Evolutionary conservation across 2,113 vertebrate genomes (phyloP).

Genomic region (Poeciliopsis retropinna): DNA sequence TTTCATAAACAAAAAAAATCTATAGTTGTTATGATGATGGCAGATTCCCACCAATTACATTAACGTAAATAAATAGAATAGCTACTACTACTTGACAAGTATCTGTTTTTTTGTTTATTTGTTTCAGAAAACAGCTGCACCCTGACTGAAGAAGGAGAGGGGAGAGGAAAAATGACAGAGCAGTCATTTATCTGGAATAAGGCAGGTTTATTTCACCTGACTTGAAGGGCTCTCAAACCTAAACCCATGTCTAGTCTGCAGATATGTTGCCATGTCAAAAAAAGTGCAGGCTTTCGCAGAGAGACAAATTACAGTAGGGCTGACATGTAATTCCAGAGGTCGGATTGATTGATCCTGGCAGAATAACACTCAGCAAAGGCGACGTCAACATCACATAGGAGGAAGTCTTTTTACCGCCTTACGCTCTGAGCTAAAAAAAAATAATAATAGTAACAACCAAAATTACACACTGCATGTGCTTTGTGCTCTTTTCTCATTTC

Average conservation of each 20-base stretch:
- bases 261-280: slow-evolving; percentile 27
- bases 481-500: too few relatives aligned
- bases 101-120: not conserved
- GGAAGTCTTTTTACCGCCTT: not conserved
- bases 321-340: slow-evolving; percentile 15
- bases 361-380: slow-evolving; percentile 9
- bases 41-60: not conserved
- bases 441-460: not conserved
- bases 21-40: not conserved
- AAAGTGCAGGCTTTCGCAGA: slow-evolving; percentile 16
- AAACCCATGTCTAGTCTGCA: not conserved
- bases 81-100: not conserved
- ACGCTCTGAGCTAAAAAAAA: not conserved
- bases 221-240: slow-evolving; percentile 2
- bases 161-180: not conserved
- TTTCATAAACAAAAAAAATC: not conserved
- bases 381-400: not conserved
- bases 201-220: slow-evolving; percentile 22
- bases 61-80: too few relatives aligned
- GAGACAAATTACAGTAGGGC: slow-evolving; percentile 29
- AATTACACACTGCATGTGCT: not conserved
- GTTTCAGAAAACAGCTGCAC: not conserved
- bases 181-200: slow-evolving; percentile 14
- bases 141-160: not conserved
- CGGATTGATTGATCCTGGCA: slow-evolving; percentile 29